Percentiles rank a stretch among this genome's conserved stretches.
These are phyloP conservation scores for Gambusia yucatana DNA, from an alignment of 2,797 vertebrate genomes.

Conservation along the genomic window DNA sequence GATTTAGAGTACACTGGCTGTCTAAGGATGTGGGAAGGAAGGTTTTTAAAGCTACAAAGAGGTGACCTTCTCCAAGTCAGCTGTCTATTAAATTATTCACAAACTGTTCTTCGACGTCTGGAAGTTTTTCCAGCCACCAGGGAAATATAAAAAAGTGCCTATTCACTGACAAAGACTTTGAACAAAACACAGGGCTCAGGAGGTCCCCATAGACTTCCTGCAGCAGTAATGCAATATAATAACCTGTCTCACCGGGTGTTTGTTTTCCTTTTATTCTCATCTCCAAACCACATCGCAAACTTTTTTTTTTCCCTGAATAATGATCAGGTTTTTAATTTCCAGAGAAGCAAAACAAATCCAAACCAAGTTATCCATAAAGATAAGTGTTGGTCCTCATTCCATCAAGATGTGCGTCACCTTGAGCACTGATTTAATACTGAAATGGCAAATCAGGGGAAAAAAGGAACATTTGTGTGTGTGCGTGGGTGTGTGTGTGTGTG, in stretches of 20 bases:
- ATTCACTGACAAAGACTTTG: conserved; percentile 33
- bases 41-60: conserved; percentile 23
- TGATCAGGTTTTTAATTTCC: conserved; percentile 42
- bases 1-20: neutral
- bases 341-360: conserved; percentile 39
- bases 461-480: no score
- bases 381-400: conserved; percentile 22
- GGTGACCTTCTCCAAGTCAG: conserved; percentile 23
- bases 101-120: conserved; percentile 25
- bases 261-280: conserved; percentile 41
- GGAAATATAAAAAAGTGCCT: conserved; percentile 51
- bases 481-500: no score
- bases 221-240: conserved; percentile 40
- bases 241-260: conserved; percentile 39
- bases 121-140: conserved; percentile 27
- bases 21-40: conserved; percentile 10
- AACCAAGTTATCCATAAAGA: conserved; percentile 32
- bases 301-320: conserved; percentile 35
- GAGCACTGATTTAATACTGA: neutral
- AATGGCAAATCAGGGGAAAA: neutral
- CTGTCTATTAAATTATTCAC: conserved; percentile 35
- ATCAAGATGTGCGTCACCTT: conserved; percentile 5
- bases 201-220: conserved; percentile 33
- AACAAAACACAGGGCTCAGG: conserved; percentile 37
- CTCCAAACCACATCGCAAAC: conserved; percentile 35